Percentiles rank a stretch among this genome's conserved stretches.
phyloP scores from a whole-genome alignment of 2,113 vertebrate species.

The Trichomycterus rosablanca region DNA sequence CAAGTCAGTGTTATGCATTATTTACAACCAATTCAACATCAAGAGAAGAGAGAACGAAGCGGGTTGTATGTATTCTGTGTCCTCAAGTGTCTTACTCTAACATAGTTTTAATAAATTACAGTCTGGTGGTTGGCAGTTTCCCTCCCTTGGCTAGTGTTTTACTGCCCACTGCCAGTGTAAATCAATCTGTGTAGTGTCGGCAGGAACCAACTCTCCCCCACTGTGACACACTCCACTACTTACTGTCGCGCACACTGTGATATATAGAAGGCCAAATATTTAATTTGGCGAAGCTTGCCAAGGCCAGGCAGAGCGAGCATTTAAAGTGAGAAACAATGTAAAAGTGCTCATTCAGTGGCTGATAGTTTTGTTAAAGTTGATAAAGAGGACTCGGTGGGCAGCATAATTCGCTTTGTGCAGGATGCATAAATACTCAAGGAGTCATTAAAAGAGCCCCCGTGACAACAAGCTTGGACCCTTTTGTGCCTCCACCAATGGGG shows the following conservation, averaged over 20 bases:
- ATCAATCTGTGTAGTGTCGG: slow-evolving; percentile 41
- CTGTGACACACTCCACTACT: slow-evolving; percentile 31
- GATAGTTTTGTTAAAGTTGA: background rate
- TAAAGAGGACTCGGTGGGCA: background rate
- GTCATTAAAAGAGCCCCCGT: too few relatives aligned
- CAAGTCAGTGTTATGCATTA: background rate
- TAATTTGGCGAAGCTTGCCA: slow-evolving; percentile 38
- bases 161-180: slow-evolving; percentile 39
- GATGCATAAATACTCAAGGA: too few relatives aligned
- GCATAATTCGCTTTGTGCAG: too few relatives aligned
- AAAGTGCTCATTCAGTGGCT: background rate
- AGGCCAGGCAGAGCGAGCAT: background rate
- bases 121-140: slow-evolving; percentile 28
- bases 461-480: too few relatives aligned
- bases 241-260: slow-evolving; percentile 41
- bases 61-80: slow-evolving; percentile 9
- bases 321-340: too few relatives aligned
- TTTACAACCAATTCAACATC: background rate
- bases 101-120: slow-evolving; percentile 33
- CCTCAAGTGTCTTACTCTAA: slow-evolving; percentile 20
- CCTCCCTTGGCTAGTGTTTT: slow-evolving; percentile 31
- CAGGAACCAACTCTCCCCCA: slow-evolving; percentile 26
- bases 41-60: background rate
- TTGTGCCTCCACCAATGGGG: too few relatives aligned
- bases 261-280: slow-evolving; percentile 45